Conservation (phyloP, 1,140 invertebrate species). For the Trigoniulus corallinus region DNA sequence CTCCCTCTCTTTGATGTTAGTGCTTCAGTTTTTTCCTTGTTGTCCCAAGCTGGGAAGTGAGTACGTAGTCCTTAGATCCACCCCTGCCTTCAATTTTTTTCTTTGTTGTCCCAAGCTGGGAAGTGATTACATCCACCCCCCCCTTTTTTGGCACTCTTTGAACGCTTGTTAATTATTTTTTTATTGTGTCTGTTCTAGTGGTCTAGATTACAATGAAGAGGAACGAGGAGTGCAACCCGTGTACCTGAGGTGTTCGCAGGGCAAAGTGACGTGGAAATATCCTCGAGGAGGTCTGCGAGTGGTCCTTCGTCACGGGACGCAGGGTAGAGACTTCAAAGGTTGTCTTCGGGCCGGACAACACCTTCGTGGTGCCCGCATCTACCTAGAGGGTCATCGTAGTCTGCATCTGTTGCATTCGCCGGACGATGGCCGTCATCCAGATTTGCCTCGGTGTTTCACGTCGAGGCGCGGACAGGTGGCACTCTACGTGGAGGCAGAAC, state of each 20-base stretch:
- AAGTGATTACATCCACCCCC: no score
- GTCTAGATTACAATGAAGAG: conserved; percentile 4
- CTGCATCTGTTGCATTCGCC: conserved; percentile 43
- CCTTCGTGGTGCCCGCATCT: conserved; percentile 39
- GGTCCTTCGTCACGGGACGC: conserved; percentile 34
- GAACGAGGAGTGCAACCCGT: conserved; percentile 51
- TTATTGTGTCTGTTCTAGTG: neutral
- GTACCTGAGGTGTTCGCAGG: conserved; percentile 54
- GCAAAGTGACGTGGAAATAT: conserved; percentile 50
- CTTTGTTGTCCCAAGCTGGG: no score
- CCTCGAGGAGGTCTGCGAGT: conserved; percentile 52
- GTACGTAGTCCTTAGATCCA: no score
- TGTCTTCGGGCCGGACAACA: conserved; percentile 4
- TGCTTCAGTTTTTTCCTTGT: no score
- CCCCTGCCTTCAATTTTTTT: no score
- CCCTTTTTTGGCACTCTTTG: no score
- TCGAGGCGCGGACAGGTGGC: conserved; percentile 46
- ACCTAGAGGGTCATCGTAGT: conserved; percentile 44
- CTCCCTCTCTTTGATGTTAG: no score
- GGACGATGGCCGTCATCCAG: conserved; percentile 35
- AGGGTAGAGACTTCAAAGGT: conserved; percentile 36
- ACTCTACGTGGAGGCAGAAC: conserved; percentile 50
- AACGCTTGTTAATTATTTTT: no score
- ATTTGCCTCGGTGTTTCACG: conserved; percentile 36
- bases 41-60: no score